A percentile compares a stretch with the other conserved stretches of the same genome.
Conservation (phyloP, 2,888 invertebrate genomes). For the Leucania comma region DNA sequence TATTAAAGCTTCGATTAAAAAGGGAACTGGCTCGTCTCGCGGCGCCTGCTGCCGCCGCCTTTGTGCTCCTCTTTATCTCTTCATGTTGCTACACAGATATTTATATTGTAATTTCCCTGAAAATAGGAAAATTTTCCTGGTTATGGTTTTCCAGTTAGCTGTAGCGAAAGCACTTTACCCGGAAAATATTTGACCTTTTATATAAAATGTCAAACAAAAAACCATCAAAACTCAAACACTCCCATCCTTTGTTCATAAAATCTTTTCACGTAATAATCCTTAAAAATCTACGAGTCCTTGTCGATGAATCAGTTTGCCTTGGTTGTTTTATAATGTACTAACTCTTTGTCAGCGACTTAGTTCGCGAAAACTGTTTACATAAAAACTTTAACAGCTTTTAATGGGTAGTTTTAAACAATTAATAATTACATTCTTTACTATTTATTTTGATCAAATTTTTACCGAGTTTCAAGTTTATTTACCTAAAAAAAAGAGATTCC, state of each 20-base stretch:
- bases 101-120: slow-evolving; percentile 5
- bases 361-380: too few relatives aligned
- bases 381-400: too few relatives aligned
- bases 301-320: too few relatives aligned
- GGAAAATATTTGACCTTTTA: not conserved
- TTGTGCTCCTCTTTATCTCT: slow-evolving; percentile 43
- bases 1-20: slow-evolving; percentile 60
- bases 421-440: too few relatives aligned
- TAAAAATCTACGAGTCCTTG: not conserved
- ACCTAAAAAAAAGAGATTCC: too few relatives aligned
- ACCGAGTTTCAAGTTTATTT: too few relatives aligned
- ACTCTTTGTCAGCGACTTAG: too few relatives aligned
- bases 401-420: too few relatives aligned
- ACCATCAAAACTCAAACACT: not conserved
- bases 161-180: not conserved
- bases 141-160: not conserved
- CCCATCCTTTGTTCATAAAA: not conserved
- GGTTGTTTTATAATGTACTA: too few relatives aligned
- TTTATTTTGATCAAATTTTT: too few relatives aligned
- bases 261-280: not conserved
- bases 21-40: slow-evolving; percentile 41
- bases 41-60: slow-evolving; percentile 5
- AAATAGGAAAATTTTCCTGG: not conserved
- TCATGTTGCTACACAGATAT: slow-evolving; percentile 9
- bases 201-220: not conserved